A percentile compares a stretch with the other conserved stretches of the same genome.
These are phyloP conservation scores for Calidris pygmaea DNA, from an alignment of 2,113 vertebrate species.

Conservation along the genomic window DNA sequence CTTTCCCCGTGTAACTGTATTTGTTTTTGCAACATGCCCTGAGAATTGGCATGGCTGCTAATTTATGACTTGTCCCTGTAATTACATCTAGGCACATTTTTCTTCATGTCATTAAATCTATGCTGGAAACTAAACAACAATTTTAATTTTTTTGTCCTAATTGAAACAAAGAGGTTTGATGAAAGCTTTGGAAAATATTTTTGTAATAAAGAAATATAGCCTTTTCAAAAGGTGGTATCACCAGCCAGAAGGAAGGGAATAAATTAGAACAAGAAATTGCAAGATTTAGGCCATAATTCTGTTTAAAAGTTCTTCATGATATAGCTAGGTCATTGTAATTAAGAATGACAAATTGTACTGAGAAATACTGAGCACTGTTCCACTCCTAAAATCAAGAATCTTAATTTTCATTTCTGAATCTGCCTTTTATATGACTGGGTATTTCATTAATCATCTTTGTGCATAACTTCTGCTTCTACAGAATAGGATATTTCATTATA, in stretches of 20 bases:
- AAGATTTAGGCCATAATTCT: neutral
- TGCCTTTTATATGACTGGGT: neutral
- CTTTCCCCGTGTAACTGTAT: neutral
- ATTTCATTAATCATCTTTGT: neutral
- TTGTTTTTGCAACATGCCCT: neutral
- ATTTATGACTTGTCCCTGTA: conserved; percentile 9
- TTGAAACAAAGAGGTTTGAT: neutral
- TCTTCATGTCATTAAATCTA: conserved; percentile 28
- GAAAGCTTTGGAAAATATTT: conserved; percentile 21
- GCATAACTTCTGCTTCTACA: neutral
- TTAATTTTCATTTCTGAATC: neutral
- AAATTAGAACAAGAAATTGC: neutral
- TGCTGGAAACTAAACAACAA: neutral
- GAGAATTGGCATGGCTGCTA: neutral
- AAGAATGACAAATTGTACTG: neutral
- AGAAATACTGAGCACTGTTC: neutral
- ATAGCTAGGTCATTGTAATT: neutral
- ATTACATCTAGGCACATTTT: conserved; percentile 35
- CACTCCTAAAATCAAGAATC: neutral
- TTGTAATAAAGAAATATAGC: neutral
- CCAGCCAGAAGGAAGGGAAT: neutral
- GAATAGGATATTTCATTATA: neutral
- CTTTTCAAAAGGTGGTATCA: neutral
- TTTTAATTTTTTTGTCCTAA: neutral
- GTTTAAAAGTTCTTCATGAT: neutral